Evolutionary conservation across 1,140 invertebrate species (phyloP).

Genomic region (Macrostomum lignano): DNA sequence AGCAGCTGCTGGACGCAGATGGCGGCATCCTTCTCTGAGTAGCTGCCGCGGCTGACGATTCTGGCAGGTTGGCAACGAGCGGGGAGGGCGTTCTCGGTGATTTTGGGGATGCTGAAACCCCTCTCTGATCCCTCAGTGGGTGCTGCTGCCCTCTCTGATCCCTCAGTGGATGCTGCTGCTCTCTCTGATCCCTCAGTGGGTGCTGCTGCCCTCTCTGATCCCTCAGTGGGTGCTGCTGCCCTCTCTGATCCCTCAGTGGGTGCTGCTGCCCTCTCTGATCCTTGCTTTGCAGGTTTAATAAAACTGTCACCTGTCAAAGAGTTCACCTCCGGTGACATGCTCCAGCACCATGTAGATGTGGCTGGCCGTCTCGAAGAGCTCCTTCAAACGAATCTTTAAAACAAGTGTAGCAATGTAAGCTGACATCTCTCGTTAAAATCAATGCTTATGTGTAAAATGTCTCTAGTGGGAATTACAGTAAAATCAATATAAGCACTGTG

Average conservation of each 20-base stretch:
- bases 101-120: no score
- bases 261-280: no score
- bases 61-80: conserved; percentile 11
- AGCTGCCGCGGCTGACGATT: conserved; percentile 28
- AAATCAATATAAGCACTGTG: no score
- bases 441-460: no score
- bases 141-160: no score
- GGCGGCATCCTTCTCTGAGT: conserved; percentile 31
- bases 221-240: no score
- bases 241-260: no score
- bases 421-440: no score
- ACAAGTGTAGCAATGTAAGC: background rate
- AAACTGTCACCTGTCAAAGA: conserved; percentile 29
- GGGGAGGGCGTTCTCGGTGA: background rate
- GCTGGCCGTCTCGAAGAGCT: conserved; percentile 20
- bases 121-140: no score
- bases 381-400: conserved; percentile 20
- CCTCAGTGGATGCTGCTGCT: no score
- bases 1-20: conserved; percentile 54
- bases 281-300: background rate
- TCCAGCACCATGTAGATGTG: conserved; percentile 22
- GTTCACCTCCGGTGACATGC: conserved; percentile 27
- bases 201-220: background rate
- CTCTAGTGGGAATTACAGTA: no score
- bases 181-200: no score